A percentile compares a stretch with the other conserved stretches of the same genome.
These are phyloP conservation scores for Epirrhoe tristata DNA, from an alignment of 2,888 invertebrate species.

Conservation along the genomic window DNA sequence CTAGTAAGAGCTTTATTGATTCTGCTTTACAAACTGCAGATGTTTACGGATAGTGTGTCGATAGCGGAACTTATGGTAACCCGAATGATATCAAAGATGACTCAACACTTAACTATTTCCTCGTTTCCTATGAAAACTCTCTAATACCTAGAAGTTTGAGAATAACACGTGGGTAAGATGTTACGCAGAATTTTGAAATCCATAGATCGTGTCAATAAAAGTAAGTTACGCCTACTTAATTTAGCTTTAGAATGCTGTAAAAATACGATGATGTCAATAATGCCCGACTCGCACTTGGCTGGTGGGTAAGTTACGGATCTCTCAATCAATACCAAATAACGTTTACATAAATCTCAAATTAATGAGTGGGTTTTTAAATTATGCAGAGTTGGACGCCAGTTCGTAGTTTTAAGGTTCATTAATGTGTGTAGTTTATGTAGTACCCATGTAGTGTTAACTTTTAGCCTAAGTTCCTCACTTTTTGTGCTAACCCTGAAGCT, in stretches of 20 bases:
- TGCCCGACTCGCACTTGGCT: neutral
- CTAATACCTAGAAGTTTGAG: conserved; percentile 14
- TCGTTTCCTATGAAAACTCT: conserved; percentile 26
- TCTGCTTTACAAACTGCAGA: conserved; percentile 26
- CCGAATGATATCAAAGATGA: conserved; percentile 36
- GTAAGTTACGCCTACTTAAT: neutral
- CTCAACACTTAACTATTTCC: conserved; percentile 33
- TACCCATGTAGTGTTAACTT: too few species aligned
- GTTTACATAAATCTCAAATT: too few species aligned
- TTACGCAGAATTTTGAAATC: conserved; percentile 8
- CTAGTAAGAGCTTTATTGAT: conserved; percentile 26
- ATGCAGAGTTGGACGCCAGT: too few species aligned
- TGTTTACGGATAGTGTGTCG: conserved; percentile 34
- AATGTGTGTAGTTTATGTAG: too few species aligned
- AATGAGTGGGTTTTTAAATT: too few species aligned
- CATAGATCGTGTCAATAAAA: conserved; percentile 1
- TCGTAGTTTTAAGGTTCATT: too few species aligned
- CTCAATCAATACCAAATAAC: too few species aligned
- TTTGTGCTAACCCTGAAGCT: too few species aligned
- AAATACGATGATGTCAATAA: neutral
- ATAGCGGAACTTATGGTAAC: conserved; percentile 29
- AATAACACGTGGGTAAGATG: conserved; percentile 15
- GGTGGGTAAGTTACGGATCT: neutral
- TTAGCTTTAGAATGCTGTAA: neutral
- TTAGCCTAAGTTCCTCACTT: too few species aligned